These are phyloP conservation scores for Ceraclea dissimilis DNA, from an alignment of 2,888 invertebrate genomes.

Conservation along the genomic window DNA sequence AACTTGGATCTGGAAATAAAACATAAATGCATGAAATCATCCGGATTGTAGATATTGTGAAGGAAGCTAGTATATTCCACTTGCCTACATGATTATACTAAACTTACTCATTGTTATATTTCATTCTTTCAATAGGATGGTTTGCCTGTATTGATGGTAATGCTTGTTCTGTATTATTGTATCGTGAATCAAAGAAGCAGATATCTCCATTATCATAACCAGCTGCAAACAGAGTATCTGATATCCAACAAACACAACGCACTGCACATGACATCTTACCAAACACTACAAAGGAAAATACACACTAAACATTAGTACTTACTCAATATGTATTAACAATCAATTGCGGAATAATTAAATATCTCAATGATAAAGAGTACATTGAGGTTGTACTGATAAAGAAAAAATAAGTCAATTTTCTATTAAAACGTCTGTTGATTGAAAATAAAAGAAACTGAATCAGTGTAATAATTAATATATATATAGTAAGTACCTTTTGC, in stretches of 20 bases:
- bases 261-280: conserved; percentile 31
- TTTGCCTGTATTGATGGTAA: background rate
- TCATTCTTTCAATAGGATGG: conserved; percentile 36
- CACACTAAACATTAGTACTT: background rate
- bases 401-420: too few relatives aligned
- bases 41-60: too few relatives aligned
- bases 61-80: too few relatives aligned
- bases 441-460: too few relatives aligned
- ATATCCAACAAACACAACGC: conserved; percentile 40
- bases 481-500: conserved; percentile 12
- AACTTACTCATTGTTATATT: conserved; percentile 21
- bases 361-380: too few relatives aligned
- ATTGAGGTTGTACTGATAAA: too few relatives aligned
- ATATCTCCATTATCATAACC: conserved; percentile 43
- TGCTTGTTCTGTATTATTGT: background rate
- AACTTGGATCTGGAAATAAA: conserved; percentile 14
- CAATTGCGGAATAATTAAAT: too few relatives aligned
- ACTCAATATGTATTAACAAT: too few relatives aligned
- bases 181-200: conserved; percentile 35
- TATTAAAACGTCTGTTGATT: too few relatives aligned
- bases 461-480: too few relatives aligned
- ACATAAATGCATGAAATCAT: too few relatives aligned
- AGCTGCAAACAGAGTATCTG: conserved; percentile 37
- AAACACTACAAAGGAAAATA: conserved; percentile 34
- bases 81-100: too few relatives aligned